Evolutionary conservation across 2,888 invertebrate species (phyloP).

Genomic region (Carabus problematicus): DNA sequence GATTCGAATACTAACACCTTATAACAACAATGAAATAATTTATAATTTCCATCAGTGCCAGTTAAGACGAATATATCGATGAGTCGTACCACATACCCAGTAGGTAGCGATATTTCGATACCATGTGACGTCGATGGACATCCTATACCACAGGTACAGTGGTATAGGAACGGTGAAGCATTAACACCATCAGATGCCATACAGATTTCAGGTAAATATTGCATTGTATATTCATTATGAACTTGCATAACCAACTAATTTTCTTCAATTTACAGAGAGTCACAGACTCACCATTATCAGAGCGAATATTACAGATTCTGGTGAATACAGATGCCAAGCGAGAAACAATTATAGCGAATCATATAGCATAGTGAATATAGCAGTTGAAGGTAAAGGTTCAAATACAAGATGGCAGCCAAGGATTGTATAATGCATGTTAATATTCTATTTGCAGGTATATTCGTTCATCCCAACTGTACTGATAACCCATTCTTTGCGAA

Average conservation of each 20-base stretch:
- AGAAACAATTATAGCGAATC: slow-evolving; percentile 74
- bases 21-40: slow-evolving; percentile 22
- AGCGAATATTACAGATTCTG: slow-evolving; percentile 74
- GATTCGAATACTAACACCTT: background rate
- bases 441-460: slow-evolving; percentile 65
- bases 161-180: slow-evolving; percentile 78
- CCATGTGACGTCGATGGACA: slow-evolving; percentile 80
- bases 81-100: slow-evolving; percentile 65
- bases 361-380: slow-evolving; percentile 70
- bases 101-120: slow-evolving; percentile 73
- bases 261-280: slow-evolving; percentile 62
- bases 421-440: slow-evolving; percentile 1
- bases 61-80: slow-evolving; percentile 71
- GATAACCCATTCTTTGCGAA: slow-evolving; percentile 91
- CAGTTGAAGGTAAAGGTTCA: slow-evolving; percentile 72
- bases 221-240: background rate
- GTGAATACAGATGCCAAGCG: slow-evolving; percentile 84
- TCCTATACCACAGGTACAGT: slow-evolving; percentile 77
- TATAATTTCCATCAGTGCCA: slow-evolving; percentile 62
- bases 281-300: slow-evolving; percentile 73
- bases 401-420: background rate
- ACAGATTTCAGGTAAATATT: slow-evolving; percentile 68
- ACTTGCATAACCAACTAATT: slow-evolving; percentile 1
- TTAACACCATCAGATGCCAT: slow-evolving; percentile 66
- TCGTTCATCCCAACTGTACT: slow-evolving; percentile 80